These are phyloP conservation scores for Gambusia yucatana DNA, from an alignment of 2,797 vertebrate genomes.

Conservation along the genomic window DNA sequence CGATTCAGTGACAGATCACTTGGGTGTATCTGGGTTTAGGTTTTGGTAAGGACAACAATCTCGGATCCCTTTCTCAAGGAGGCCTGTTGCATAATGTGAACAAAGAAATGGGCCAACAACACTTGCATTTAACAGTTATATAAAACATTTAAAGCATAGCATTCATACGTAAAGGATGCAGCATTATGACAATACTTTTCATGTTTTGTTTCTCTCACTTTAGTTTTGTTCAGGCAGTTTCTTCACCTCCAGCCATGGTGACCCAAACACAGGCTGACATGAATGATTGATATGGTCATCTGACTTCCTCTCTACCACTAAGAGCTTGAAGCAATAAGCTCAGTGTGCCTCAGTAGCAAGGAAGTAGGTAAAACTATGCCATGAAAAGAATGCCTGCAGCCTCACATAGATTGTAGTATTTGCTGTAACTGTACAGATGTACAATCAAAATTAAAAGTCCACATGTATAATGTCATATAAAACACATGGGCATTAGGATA, in stretches of 20 bases:
- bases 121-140: not conserved
- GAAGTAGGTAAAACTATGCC: not conserved
- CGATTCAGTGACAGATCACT: not conserved
- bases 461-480: not conserved
- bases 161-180: not conserved
- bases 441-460: not conserved
- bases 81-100: not conserved
- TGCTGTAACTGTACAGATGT: not conserved
- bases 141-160: not conserved
- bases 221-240: not conserved
- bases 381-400: not conserved
- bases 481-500: not conserved
- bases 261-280: constrained; percentile 1
- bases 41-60: not conserved
- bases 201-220: not conserved
- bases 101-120: not conserved
- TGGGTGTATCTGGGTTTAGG: not conserved
- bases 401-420: not conserved
- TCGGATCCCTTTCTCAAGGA: not conserved
- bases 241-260: not conserved
- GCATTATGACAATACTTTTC: not conserved
- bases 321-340: not conserved
- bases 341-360: not conserved
- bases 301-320: not conserved
- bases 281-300: not conserved